These are phyloP conservation scores for Chaitophorus viminalis DNA, from an alignment of 2,888 invertebrate genomes.

Conservation along the genomic window DNA sequence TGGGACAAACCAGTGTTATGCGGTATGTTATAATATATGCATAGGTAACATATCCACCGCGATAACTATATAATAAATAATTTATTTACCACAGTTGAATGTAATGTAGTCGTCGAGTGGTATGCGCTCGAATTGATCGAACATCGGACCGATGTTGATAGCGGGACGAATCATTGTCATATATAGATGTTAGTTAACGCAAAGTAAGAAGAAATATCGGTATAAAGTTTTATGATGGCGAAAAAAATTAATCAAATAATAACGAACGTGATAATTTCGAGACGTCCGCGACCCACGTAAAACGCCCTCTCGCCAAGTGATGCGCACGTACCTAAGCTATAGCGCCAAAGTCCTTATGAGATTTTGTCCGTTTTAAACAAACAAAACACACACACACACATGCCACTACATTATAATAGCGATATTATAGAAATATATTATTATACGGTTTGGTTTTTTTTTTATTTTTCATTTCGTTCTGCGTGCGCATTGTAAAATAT, in stretches of 20 bases:
- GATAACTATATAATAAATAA: too few relatives aligned
- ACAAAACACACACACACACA: neutral
- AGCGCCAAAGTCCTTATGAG: neutral
- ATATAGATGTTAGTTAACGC: too few relatives aligned
- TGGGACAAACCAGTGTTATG: too few relatives aligned
- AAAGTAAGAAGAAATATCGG: neutral
- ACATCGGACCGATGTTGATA: neutral
- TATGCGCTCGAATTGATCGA: too few relatives aligned
- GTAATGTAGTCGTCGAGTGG: too few relatives aligned
- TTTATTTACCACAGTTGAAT: too few relatives aligned
- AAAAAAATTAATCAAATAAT: neutral
- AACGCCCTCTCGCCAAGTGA: neutral
- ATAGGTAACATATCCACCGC: too few relatives aligned
- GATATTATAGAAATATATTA: neutral
- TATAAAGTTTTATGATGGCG: neutral
- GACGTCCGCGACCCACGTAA: neutral
- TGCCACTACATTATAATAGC: too few relatives aligned
- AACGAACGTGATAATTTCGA: neutral
- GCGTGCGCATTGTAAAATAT: constrained; percentile 29
- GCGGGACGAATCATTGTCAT: too few relatives aligned
- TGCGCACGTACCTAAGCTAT: neutral
- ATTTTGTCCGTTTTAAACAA: neutral
- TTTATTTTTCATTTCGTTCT: too few relatives aligned
- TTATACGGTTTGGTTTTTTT: neutral
- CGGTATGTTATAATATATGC: too few relatives aligned